Evolutionary conservation across 2,797 vertebrate species (phyloP), one percentile per base, ranked within the genome.

Genomic region (Tragopan temminckii): DNA sequence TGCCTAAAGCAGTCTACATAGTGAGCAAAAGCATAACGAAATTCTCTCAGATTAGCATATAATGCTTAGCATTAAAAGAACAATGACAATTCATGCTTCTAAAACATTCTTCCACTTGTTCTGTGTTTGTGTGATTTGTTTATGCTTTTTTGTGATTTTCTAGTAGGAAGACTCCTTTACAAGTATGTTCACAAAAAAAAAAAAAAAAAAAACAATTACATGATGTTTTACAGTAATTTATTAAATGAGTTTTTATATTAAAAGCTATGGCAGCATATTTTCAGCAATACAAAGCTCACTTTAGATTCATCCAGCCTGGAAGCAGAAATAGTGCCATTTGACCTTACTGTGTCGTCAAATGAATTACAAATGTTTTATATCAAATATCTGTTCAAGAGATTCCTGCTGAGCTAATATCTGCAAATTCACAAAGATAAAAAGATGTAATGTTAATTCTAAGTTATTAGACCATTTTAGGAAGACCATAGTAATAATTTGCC

Each of bases 281-380:
- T 79, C 31, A 81, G 35, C 24, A 80, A 58, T 42, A 40, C 25
- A 75, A 77, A 90, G 5, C 48, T 94, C 75, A 62, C 18, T 93
- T 88, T 50, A 80, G 40, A 68, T 84, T 93, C 23, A 48, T 57
- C 8, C 29, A 50, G 29, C 17, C 46, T 88, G 23, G 52, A 88
- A 91, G 85, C 35, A 83, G n/a, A 85, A 94, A 53, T 84, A 74
- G 13, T 90, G 71, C 31, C 19, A 52, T 69, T 57, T 95, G 83
- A 91, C 83, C 75, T 84, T 20, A 46, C 29, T 45, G 36, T 82
- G 72, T 48, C 64, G 53, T 81, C 59, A 76, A 48, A 91, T 66
- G 29, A 80, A 88, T 87, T 62, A 75, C 43, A 12, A 89, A 72
- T 93, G 52, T 58, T 92, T 85, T 81, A 66, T 92, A 52, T 92